Evolutionary conservation across 2,113 vertebrate genomes (phyloP).

Genomic region (Heptranchias perlo): DNA sequence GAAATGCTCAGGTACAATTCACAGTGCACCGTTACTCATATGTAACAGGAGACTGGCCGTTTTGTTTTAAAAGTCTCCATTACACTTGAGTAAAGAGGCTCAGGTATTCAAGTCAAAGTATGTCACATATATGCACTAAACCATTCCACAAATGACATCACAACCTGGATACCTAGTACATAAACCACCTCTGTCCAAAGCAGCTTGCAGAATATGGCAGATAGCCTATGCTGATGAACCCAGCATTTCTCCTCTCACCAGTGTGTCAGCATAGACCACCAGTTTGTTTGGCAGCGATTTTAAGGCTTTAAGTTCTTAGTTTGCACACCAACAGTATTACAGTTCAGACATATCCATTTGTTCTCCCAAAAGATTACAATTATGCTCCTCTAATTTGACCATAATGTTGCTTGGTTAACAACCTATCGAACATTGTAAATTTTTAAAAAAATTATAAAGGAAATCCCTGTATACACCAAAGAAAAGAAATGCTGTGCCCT

Average conservation of each 20-base stretch:
- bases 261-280: background rate
- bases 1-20: background rate
- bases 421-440: background rate
- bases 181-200: background rate
- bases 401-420: background rate
- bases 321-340: background rate
- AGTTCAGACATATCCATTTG: background rate
- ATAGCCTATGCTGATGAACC: background rate
- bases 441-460: background rate
- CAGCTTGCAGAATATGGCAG: background rate
- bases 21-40: background rate
- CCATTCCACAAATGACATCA: background rate
- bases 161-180: background rate
- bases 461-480: conserved; percentile 16
- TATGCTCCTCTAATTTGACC: background rate
- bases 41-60: background rate
- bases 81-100: background rate
- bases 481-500: background rate
- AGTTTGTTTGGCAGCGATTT: background rate
- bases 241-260: background rate
- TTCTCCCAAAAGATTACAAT: background rate
- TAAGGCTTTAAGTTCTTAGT: background rate
- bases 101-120: background rate
- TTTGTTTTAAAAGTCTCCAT: background rate
- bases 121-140: background rate